Percentiles rank a stretch among this genome's conserved stretches.
These are phyloP conservation scores for Drosophila nigritarsus DNA, from an alignment of 2,888 invertebrate species.

Conservation along the genomic window DNA sequence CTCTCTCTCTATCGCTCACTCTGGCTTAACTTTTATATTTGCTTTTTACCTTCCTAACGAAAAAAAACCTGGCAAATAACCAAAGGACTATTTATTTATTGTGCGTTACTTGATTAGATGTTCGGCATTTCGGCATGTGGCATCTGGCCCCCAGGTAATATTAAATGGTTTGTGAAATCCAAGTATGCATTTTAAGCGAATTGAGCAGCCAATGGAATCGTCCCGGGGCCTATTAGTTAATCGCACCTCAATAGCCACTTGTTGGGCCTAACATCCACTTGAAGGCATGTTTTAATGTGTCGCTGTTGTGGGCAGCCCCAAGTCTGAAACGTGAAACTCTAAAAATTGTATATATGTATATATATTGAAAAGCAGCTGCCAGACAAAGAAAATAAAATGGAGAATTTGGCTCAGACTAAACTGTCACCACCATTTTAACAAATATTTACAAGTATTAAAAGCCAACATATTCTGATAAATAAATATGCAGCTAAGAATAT, in stretches of 20 bases:
- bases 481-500: not conserved
- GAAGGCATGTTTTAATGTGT: conserved; percentile 34
- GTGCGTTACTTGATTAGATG: conserved; percentile 76
- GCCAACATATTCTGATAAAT: not conserved
- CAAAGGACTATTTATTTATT: conserved; percentile 68
- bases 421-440: conserved; percentile 10
- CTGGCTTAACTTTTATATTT: conserved; percentile 45
- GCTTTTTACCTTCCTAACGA: conserved; percentile 43
- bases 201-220: conserved; percentile 33
- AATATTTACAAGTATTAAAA: conserved; percentile 13
- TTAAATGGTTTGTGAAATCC: conserved; percentile 71
- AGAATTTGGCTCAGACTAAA: conserved; percentile 13
- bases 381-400: conserved; percentile 15
- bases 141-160: conserved; percentile 62
- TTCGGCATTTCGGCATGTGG: conserved; percentile 61
- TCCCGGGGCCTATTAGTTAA: conserved; percentile 38
- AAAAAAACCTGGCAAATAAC: conserved; percentile 53
- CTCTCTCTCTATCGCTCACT: not conserved
- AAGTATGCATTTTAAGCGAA: conserved; percentile 44
- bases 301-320: not conserved
- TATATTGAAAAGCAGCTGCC: not conserved
- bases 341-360: not conserved
- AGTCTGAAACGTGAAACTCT: conserved; percentile 3
- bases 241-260: conserved; percentile 56
- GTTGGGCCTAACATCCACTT: conserved; percentile 46